Base-by-base conservation (phyloP, 2,797 vertebrate genomes). In the Thunnus albacares region DNA sequence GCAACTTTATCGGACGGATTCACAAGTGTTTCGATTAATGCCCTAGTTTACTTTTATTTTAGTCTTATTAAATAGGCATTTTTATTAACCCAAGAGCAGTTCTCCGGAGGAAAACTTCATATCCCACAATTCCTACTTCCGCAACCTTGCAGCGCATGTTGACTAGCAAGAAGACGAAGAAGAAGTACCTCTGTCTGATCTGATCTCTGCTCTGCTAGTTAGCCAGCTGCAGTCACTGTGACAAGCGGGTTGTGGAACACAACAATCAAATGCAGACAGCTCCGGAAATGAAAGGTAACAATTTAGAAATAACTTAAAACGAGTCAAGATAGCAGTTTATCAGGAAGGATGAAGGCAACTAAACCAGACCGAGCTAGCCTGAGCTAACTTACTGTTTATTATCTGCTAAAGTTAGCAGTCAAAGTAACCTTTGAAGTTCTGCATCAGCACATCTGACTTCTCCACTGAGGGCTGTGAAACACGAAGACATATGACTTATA, bases 121-220 rank as follows among this genome's bases (percentile, higher is more conserved):
- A 24, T 90, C 91, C 91, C 89, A 92, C 10, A 90, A 89, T 87
- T 75, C 85, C 6, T 28, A 77, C 79, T 90, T 92, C 91, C 92
- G 88, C 52, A 78, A 65, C 10, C 11, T 26, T 59, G 11, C 49
- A 35, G 67, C 20, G 49, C 38, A 78, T 52, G 70, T 58, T 28
- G 55, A 79, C 75, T 10, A 71, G 55, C 67, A 15, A 67, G 75
- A 77, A 70, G 53, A 81, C 82, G 63, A 47, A 45, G 43, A 43
- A 43, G 43, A 47, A 47, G 45, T 62, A 20, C 55, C 72, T 59
- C 26, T 61, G 59, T 71, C 67, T 9, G 55, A 52, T 80, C 2
- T 56, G 24, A 6, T 24, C 53, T 56, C 53, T 28, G 53, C 53
- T 1, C 62, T 78, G 77, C 56, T 62, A 58, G 75, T 61, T 79